phyloP scores from a whole-genome alignment of 2,113 vertebrate genomes.

The Tonatia bakeri region DNA sequence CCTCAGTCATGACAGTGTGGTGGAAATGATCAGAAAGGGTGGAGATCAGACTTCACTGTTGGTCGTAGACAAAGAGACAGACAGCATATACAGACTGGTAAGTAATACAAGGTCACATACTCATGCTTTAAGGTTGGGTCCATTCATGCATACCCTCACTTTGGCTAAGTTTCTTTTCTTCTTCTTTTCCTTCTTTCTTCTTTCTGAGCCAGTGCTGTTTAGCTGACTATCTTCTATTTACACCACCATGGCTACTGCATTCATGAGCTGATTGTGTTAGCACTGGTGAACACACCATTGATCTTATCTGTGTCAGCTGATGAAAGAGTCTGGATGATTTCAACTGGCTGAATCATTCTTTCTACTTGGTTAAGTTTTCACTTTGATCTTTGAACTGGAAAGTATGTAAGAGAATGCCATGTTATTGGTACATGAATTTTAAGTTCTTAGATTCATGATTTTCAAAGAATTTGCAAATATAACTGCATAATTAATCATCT shows the following conservation, averaged over 20 bases:
- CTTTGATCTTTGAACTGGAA: not conserved
- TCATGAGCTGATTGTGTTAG: not conserved
- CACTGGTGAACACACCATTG: too few relatives aligned
- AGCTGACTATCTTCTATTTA: not conserved
- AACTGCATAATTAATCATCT: not conserved
- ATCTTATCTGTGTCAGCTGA: not conserved
- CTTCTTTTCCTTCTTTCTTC: too few relatives aligned
- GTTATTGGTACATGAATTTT: not conserved
- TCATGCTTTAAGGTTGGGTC: not conserved
- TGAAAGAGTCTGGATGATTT: not conserved
- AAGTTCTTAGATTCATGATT: not conserved
- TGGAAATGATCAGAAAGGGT: constrained; percentile 84
- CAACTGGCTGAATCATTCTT: not conserved
- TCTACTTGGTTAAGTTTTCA: not conserved
- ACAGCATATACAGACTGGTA: constrained; percentile 89
- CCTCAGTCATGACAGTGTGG: constrained; percentile 86
- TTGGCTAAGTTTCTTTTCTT: not conserved
- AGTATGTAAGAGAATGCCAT: not conserved
- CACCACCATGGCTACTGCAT: not conserved
- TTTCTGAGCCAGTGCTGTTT: not conserved
- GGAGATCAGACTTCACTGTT: constrained; percentile 85
- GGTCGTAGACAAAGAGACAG: constrained; percentile 88
- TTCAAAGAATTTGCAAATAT: not conserved
- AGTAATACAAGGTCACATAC: constrained; percentile 18
- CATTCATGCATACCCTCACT: not conserved